Evolutionary conservation across 1,140 invertebrate genomes (phyloP), one percentile per base, ranked within the genome.

Genomic region (Samia ricini): DNA sequence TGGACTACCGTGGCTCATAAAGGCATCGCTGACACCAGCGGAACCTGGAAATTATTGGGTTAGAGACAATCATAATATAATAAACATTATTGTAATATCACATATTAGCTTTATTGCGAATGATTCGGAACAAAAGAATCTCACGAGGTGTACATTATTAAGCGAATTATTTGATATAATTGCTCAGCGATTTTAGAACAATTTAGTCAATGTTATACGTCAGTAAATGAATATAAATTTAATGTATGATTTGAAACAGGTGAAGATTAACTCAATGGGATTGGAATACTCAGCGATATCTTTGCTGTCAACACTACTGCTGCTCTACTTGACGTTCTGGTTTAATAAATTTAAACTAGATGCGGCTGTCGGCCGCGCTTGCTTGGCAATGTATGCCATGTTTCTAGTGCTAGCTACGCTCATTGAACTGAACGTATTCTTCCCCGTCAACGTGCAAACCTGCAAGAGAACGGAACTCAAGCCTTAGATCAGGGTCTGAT

Each of bases 361-460:
- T 82, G 94, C 93, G 68, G 94, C 94, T 82, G 95, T 95, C 42
- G 96, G 96, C 55, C 92, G 95, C 36, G 93, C 95, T 60, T 96
- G 96, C 78, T 91, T 97, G 60, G 91, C 94, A 58, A 96, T 97
- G 93, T 97, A 97, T 85, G 93, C 93, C 56, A 92, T 95, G 58
- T 97, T 97, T 75, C 92, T 97, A 54, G 93, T 97, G 57, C 91
- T 97, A 60, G 96, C 96, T 50, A 96, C 95, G 59, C 92, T 97
- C 51, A 97, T 97, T 70, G 96, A 97, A 91, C 92, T 97, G 63
- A 97, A 97, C 90, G 95, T 96, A 63, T 97, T 97, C 93, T 97
- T 97, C 91, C 93, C 92, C 74, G 95, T 97, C 65, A 97, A 97
- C 90, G 91, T 96, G 68, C 95, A 95, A 66, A 96, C 95, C 60